Conservation (phyloP, 2,797 vertebrate species). For the Poecilia velifera region DNA sequence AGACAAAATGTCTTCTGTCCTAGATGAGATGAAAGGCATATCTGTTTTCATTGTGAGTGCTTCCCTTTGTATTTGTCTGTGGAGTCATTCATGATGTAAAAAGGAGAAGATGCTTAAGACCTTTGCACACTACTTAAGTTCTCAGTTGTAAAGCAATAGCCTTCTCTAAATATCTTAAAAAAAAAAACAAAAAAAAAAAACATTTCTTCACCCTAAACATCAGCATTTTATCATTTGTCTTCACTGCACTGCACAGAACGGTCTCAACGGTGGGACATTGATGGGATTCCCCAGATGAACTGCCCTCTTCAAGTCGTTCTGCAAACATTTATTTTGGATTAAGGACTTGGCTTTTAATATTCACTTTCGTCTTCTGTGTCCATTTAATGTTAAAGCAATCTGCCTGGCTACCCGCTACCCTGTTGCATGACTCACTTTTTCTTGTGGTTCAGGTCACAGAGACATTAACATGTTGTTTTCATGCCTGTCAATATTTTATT, state of each 20-base stretch:
- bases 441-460: background rate
- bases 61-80: background rate
- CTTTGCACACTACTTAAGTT: background rate
- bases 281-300: background rate
- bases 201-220: background rate
- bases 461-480: background rate
- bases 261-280: background rate
- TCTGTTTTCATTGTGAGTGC: background rate
- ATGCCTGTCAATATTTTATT: background rate
- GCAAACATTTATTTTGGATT: conserved; percentile 10
- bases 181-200: too few relatives aligned
- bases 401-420: background rate
- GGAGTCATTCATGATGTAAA: background rate
- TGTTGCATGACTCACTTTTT: conserved; percentile 1
- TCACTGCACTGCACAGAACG: background rate
- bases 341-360: background rate
- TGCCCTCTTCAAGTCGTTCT: background rate
- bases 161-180: background rate
- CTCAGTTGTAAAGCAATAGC: background rate
- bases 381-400: conserved; percentile 3
- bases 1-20: background rate
- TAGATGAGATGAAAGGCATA: background rate
- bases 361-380: background rate
- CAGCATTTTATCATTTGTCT: background rate
- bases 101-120: background rate